Percentiles rank a stretch among this genome's conserved stretches.
phyloP scores from a whole-genome alignment of 2,888 invertebrate species.

The Drosophila engyochracea region DNA sequence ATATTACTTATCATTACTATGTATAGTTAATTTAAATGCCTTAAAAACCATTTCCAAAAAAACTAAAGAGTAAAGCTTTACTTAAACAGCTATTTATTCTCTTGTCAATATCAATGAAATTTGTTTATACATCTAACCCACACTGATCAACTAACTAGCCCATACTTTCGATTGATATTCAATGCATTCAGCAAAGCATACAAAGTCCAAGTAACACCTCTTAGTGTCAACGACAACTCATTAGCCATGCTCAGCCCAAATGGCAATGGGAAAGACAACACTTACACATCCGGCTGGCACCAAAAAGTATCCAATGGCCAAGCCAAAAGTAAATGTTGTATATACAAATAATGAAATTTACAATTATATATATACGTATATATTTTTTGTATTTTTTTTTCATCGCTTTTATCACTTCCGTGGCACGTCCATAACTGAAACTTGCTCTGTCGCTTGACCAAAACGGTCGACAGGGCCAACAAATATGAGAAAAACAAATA shows the following conservation, averaged over 20 bases:
- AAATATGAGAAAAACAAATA: constrained; percentile 36
- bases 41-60: too few relatives aligned
- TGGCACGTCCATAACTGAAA: constrained; percentile 48
- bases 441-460: constrained; percentile 46
- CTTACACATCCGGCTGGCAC: constrained; percentile 68
- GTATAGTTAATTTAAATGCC: too few relatives aligned
- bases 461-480: constrained; percentile 48
- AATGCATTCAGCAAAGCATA: constrained; percentile 23
- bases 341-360: constrained; percentile 5
- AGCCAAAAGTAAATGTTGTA: constrained; percentile 41
- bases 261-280: constrained; percentile 63
- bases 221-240: constrained; percentile 57
- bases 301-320: constrained; percentile 31
- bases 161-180: constrained; percentile 42
- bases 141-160: background rate
- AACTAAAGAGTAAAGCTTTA: background rate
- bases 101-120: background rate
- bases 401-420: constrained; percentile 56
- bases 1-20: background rate
- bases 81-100: background rate
- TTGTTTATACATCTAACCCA: background rate
- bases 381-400: constrained; percentile 12
- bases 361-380: background rate
- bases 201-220: constrained; percentile 58
- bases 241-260: constrained; percentile 61